A percentile compares a stretch with the other conserved stretches of the same genome.
phyloP scores from a whole-genome alignment of 1,140 invertebrate genomes.

The Tetragnatha versicolor region DNA sequence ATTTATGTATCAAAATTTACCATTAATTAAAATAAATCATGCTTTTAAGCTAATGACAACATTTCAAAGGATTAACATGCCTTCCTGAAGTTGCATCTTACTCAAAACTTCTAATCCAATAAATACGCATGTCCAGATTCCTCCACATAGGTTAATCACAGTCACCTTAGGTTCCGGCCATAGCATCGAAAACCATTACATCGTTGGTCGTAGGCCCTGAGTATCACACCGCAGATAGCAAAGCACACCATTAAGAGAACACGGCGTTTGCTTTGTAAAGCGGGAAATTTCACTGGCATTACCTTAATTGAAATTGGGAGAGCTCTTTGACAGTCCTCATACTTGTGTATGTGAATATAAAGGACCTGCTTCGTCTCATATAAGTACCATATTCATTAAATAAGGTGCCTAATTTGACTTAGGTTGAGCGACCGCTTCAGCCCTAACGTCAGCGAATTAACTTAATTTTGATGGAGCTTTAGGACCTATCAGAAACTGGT shows the following conservation, averaged over 20 bases:
- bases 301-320: constrained; percentile 37
- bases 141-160: no score
- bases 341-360: constrained; percentile 39
- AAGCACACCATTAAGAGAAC: constrained; percentile 31
- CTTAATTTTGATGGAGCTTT: constrained; percentile 41
- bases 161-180: no score
- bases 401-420: constrained; percentile 47
- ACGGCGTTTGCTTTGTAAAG: constrained; percentile 8
- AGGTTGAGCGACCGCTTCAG: constrained; percentile 7
- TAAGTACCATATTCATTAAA: constrained; percentile 45
- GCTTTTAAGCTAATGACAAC: no score
- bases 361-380: constrained; percentile 39
- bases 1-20: no score
- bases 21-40: no score
- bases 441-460: constrained; percentile 45
- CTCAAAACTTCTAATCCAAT: no score
- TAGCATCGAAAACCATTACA: no score
- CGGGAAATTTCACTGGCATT: constrained; percentile 20
- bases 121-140: no score
- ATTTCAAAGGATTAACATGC: no score
- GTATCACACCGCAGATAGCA: constrained; percentile 19
- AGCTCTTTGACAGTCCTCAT: constrained; percentile 42
- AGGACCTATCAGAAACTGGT: no score
- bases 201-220: no score
- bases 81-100: no score